Evolutionary conservation across 2,888 invertebrate genomes (phyloP).

Genomic region (Morinoia aosen): DNA sequence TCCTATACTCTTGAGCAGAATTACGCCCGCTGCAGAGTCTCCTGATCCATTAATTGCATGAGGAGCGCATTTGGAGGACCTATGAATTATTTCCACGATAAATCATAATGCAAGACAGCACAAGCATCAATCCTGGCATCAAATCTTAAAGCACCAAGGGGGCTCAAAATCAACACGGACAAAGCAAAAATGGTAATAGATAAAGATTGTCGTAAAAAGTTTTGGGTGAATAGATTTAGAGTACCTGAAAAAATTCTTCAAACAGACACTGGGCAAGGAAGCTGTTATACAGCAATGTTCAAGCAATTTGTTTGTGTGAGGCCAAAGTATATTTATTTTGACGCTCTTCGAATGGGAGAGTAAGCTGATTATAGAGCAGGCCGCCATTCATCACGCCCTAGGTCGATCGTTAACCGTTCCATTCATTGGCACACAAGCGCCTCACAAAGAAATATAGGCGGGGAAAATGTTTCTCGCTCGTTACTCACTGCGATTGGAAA

Average conservation of each 20-base stretch:
- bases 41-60: neutral
- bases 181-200: neutral
- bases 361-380: conserved; percentile 3
- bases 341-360: neutral
- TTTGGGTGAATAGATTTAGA: neutral
- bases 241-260: neutral
- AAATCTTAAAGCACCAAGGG: neutral
- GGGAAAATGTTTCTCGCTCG: neutral
- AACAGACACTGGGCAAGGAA: neutral
- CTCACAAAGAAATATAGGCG: neutral
- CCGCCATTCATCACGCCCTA: neutral
- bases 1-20: neutral
- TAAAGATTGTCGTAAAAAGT: neutral
- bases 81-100: neutral
- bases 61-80: neutral
- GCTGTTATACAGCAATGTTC: neutral
- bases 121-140: neutral
- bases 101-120: neutral
- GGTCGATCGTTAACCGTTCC: neutral
- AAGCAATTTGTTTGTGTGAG: neutral
- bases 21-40: neutral
- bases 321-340: neutral
- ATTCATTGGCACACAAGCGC: neutral
- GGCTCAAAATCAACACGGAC: neutral
- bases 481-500: neutral